Conservation (phyloP, 2,113 vertebrate genomes). For the Anolis carolinensis region DNA sequence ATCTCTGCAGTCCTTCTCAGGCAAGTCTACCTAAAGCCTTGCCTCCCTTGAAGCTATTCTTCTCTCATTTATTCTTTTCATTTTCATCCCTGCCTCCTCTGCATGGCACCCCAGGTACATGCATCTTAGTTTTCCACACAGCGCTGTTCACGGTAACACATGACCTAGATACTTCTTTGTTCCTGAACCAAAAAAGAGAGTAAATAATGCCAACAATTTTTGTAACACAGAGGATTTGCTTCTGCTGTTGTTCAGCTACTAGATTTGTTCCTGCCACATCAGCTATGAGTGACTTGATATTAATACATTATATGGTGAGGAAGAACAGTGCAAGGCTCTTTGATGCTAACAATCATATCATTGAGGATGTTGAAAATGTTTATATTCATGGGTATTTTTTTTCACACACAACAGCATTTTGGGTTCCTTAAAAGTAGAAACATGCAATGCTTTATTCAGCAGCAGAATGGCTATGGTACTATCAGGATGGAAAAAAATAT, state of each 20-base stretch:
- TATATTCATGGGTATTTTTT: not conserved
- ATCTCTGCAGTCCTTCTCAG: conserved; percentile 29
- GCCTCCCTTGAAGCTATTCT: conserved; percentile 55
- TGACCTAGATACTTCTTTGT: conserved; percentile 62
- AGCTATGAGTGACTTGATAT: not conserved
- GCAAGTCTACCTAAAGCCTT: conserved; percentile 40
- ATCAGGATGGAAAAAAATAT: too few relatives aligned
- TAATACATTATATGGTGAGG: not conserved
- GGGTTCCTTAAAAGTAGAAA: not conserved
- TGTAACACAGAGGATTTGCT: conserved; percentile 25
- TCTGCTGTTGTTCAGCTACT: conserved; percentile 27
- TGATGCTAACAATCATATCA: not conserved
- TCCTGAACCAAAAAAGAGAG: conserved; percentile 36
- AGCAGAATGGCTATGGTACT: not conserved
- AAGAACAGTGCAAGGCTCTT: too few relatives aligned
- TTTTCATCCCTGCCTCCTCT: conserved; percentile 38
- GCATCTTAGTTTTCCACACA: conserved; percentile 29
- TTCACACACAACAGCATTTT: too few relatives aligned
- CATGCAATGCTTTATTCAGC: not conserved
- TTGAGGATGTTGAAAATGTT: not conserved
- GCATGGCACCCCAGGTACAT: not conserved
- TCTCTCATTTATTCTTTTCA: conserved; percentile 53
- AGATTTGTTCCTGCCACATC: not conserved
- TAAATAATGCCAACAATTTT: conserved; percentile 39
- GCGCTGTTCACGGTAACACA: conserved; percentile 41